Base-by-base conservation (phyloP, 1,140 invertebrate species). In the Eueides isabella region DNA sequence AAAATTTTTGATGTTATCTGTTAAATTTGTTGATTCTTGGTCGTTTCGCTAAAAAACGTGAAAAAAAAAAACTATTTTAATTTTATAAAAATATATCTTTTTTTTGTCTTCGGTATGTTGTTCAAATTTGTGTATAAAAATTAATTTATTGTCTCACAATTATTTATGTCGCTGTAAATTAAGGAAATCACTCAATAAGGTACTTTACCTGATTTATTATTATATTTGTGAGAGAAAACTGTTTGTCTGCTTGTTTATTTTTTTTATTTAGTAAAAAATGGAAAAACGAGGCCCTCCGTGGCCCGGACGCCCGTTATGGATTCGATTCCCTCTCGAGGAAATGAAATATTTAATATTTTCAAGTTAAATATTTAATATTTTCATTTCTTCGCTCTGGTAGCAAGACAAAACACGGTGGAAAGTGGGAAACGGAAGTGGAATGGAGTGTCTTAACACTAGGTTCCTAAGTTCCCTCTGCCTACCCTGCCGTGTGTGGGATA, bases 131-230 rank as follows among this genome's bases (percentile, higher is more conserved):
- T 19, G 19, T n/a, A 19, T 44, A 44, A 44, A 44, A 16, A 9
- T 44, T 44, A 19, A n/a, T 44, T 44, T 44, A 44, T 19, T 44
- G n/a, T 6, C 41, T n/a, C 41, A 44, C 16, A 19, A 44, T 44
- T 44, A 44, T 44, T 44, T 44, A 44, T 44, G n/a, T n/a, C 41
- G 41, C 41, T 44, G 41, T 44, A 44, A 44, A 44, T 44, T 19
- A 44, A n/a, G n/a, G n/a, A 44, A 3, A 44, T n/a, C 41, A n/a
- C 41, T 44, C 41, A 44, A 44, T 19, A 16, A 2, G 14, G 14
- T 38, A 14, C 35, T 38, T n/a, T n/a, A n/a, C n/a, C n/a, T 38
- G 14, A 16, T 14, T 38, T 38, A 5, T 16, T 16, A 38, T 38
- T 16, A 38, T 38, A 44, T 16, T 44, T 44, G 41, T 44, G 7